Evolutionary conservation across 2,113 vertebrate species (phyloP), one percentile per base, ranked within the genome.

Genomic region (Tor tambroides): DNA sequence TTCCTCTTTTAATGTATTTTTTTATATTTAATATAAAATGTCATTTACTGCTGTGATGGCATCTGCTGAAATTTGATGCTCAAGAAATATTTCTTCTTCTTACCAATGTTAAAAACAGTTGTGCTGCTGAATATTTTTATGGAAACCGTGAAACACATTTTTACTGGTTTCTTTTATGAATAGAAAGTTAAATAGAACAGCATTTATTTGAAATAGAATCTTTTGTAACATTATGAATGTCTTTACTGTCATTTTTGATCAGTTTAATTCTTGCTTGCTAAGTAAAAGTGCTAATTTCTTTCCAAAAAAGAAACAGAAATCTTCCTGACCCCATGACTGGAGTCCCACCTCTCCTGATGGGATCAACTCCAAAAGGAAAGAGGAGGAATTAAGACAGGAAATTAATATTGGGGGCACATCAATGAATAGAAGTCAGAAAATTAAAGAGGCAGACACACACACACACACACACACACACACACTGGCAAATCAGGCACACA

Each of bases 291-390:
- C 41, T 26, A 7, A 75, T 43, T 43, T 74, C 35, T n/a, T 43
- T 67, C 26, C 2, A 9, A 61, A 51, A 51, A 54, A 1, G 21
- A 5, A 35, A 71, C 10, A 35, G 1, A 43, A 74, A 43, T 43
- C 21, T 23, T 12, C 12, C 35, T 41, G 71, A n/a, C 71, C 71
- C 38, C 2, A 14, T 43, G 21, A 74, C 12, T 43, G 35, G 11
- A 74, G 35, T n/a, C 71, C 38, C 71, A 74, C 71, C 71, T 74
- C 21, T 74, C 72, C 23, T 75, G 72, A 75, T 75, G 72, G 23
- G 72, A 75, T 75, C 72, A 26, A 75, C 72, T 75, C 72, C 35
- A 43, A 43, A 75, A 14, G 21, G 38, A 11, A 75, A 26, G 38
- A 75, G 38, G 11, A 43, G 23, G 32, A 72, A 72, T 72, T 35